A percentile compares a stretch with the other conserved stretches of the same genome.
These are phyloP conservation scores for Lasius fuliginosus DNA, from an alignment of 2,888 invertebrate genomes.

Conservation along the genomic window DNA sequence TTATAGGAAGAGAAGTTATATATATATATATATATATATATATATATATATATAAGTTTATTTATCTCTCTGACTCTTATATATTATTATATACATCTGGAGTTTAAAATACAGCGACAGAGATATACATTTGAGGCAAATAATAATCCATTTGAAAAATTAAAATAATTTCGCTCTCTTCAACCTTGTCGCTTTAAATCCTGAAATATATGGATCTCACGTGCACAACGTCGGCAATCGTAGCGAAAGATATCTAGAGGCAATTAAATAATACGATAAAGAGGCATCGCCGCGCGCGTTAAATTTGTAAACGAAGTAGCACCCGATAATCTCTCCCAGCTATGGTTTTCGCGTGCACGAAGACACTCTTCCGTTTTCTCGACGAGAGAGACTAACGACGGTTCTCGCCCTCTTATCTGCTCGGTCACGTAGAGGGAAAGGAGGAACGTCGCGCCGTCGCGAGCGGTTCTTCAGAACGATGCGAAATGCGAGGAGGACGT, in stretches of 20 bases:
- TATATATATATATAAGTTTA: too few relatives aligned
- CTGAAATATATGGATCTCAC: neutral
- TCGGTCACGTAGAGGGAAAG: constrained; percentile 79
- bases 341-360: constrained; percentile 83
- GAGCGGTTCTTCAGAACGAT: constrained; percentile 65
- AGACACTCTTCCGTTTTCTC: constrained; percentile 81
- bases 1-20: neutral
- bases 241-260: constrained; percentile 59
- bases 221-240: constrained; percentile 13
- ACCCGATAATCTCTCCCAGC: constrained; percentile 77
- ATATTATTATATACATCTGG: neutral
- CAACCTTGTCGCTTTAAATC: neutral
- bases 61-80: neutral
- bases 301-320: constrained; percentile 78
- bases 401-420: constrained; percentile 84
- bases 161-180: neutral
- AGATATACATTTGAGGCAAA: neutral
- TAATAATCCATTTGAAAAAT: neutral
- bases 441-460: constrained; percentile 63
- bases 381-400: constrained; percentile 84
- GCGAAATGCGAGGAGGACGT: constrained; percentile 76
- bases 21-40: neutral
- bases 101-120: neutral
- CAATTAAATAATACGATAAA: constrained; percentile 75
- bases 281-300: constrained; percentile 36